Evolutionary conservation across 2,113 vertebrate species (phyloP).

Genomic region (Dipodomys merriami): DNA sequence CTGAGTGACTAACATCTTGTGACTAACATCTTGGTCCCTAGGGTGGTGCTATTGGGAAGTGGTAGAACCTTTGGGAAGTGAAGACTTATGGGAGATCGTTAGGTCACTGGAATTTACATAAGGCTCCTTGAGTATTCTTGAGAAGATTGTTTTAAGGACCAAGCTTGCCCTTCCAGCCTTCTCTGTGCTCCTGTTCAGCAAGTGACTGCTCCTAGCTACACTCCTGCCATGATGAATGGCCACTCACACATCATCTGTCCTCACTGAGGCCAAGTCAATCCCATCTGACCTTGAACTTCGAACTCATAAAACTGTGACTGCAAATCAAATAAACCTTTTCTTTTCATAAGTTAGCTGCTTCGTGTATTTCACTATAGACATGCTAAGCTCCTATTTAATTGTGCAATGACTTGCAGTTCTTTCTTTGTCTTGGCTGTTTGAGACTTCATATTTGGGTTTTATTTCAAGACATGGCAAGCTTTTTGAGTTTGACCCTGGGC

Average conservation of each 20-base stretch:
- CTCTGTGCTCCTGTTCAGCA: not conserved
- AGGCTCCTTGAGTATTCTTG: not conserved
- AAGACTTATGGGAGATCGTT: not conserved
- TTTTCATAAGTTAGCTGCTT: not conserved
- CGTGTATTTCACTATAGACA: not conserved
- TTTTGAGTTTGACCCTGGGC: not conserved
- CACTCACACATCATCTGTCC: not conserved
- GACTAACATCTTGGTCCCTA: not conserved
- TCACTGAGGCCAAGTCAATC: not conserved
- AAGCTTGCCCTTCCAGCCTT: not conserved
- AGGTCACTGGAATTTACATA: not conserved
- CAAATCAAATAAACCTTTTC: not conserved
- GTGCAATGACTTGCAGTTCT: slow-evolving; percentile 2
- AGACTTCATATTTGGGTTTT: slow-evolving; percentile 16
- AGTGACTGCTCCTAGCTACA: not conserved
- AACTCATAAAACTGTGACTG: not conserved
- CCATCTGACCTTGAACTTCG: too few species aligned
- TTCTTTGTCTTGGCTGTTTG: slow-evolving; percentile 41
- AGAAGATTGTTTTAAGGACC: not conserved
- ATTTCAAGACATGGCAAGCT: slow-evolving; percentile 26
- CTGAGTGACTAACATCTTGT: not conserved
- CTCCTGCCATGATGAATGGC: not conserved
- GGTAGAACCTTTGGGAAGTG: not conserved
- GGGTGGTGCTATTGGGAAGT: not conserved
- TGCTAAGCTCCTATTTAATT: not conserved